Percentiles rank a stretch among this genome's conserved stretches.
Conservation (phyloP, 2,797 vertebrate species). For the Zenarchopterus dispar region DNA sequence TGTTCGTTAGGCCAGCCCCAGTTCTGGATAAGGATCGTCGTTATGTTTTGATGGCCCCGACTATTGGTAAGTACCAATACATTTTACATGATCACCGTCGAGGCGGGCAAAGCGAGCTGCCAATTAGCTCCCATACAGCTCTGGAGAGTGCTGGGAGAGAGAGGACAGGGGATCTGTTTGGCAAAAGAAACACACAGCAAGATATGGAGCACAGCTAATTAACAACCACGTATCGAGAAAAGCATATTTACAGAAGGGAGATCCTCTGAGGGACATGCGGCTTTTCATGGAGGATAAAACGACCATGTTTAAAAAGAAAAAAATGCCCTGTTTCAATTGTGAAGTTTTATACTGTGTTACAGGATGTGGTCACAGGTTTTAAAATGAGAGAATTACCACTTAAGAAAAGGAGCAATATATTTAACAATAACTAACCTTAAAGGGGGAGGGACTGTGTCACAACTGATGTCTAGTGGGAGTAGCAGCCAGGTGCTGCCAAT, state of each 20-base stretch:
- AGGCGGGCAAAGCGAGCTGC: slow-evolving; percentile 89
- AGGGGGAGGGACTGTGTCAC: neutral
- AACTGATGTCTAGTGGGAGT: neutral
- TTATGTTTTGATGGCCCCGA: slow-evolving; percentile 97
- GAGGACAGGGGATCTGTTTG: slow-evolving; percentile 51
- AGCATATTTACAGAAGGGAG: slow-evolving; percentile 52
- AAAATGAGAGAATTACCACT: too few species aligned
- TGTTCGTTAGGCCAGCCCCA: slow-evolving; percentile 94
- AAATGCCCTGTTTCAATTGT: too few species aligned
- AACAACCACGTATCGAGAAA: slow-evolving; percentile 58
- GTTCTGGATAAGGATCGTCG: slow-evolving; percentile 93
- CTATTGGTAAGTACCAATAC: slow-evolving; percentile 96
- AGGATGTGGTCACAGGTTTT: too few species aligned
- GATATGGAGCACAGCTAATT: slow-evolving; percentile 65
- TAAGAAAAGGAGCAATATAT: neutral
- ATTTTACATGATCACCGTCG: slow-evolving; percentile 94
- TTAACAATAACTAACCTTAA: neutral
- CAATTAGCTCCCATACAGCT: slow-evolving; percentile 90
- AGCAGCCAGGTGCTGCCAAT: neutral
- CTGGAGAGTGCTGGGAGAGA: slow-evolving; percentile 72
- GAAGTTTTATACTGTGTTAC: too few species aligned
- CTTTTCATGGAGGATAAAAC: slow-evolving; percentile 19
- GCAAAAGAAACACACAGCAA: slow-evolving; percentile 52
- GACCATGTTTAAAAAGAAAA: too few species aligned
- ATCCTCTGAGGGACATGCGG: slow-evolving; percentile 21